Evolutionary conservation across 2,113 vertebrate genomes (phyloP), one percentile per base, ranked within the genome.

Genomic region (Chaetops frenatus): DNA sequence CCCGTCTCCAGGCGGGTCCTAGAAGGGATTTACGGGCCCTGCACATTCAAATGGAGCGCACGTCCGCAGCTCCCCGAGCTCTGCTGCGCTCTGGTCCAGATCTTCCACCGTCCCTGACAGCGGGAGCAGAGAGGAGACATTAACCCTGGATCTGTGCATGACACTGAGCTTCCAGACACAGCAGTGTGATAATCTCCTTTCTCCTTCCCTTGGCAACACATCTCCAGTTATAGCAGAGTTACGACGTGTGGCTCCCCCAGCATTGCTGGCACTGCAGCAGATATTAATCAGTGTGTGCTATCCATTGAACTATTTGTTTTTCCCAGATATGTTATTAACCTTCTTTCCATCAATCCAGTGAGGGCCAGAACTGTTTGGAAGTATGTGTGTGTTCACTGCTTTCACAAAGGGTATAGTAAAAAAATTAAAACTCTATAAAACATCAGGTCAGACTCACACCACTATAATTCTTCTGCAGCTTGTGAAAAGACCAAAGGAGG

Each of bases 321-420:
- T 76, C 76, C 53, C 89, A 82, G 65, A 57, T 91, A 80, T 58
- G 84, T 58, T 95, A 93, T 95, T 96, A 97, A 94, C 86, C 79
- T 86, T 64, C 67, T 93, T 96, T 97, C 72, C 69, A 73, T 94
- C 88, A 96, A 70, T 74, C 42, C 80, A 62, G 27, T 9, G 54
- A 72, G 67, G 44, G 53, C 61, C 71, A 91, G 66, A 74, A 38
- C 35, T 73, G 56, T 93, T 87, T 73, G 88, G 81, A 95, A 62
- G 51, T 33, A 48, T 23, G 50, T 77, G 58, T 67, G 69, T 69
- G 31, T 38, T 90, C 72, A 25, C 69, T 47, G 72, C 86, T 89
- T 88, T 81, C 84, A 83, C 72, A 86, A 47, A 84, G 47, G 45
- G 11, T 77, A 54, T 31, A 95, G 47, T 72, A 65, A 92, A 95